phyloP scores from a whole-genome alignment of 2,888 invertebrate species.

The Fragum whitleyi region DNA sequence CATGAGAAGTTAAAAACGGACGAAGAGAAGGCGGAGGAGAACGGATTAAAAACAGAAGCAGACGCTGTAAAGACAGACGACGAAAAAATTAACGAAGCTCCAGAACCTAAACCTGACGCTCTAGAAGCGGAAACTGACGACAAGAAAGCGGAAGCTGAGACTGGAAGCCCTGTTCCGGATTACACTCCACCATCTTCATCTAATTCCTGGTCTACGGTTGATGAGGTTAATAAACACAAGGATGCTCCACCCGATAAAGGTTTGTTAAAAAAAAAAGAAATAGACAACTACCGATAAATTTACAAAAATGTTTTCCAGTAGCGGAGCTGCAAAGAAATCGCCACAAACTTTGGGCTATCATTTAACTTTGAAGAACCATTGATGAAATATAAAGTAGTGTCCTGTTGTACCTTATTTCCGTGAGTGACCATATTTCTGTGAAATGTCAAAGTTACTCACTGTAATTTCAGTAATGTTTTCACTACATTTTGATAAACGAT shows the following conservation, averaged over 20 bases:
- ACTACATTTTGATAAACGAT: no score
- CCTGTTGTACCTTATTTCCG: no score
- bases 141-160: slow-evolving; percentile 13
- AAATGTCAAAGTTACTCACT: no score
- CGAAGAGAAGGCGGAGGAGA: slow-evolving; percentile 14
- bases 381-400: no score
- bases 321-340: no score
- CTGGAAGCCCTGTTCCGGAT: slow-evolving; percentile 23
- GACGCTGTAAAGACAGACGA: slow-evolving; percentile 8
- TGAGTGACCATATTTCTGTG: no score
- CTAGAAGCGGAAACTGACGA: slow-evolving; percentile 22
- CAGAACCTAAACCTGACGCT: neutral
- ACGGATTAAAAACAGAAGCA: neutral
- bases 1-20: neutral
- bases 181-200: slow-evolving; percentile 31
- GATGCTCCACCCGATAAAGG: slow-evolving; percentile 5
- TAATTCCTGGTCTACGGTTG: slow-evolving; percentile 9
- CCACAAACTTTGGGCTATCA: no score
- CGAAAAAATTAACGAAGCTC: slow-evolving; percentile 17
- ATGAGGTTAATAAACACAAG: slow-evolving; percentile 23
- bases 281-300: no score
- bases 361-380: no score
- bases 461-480: no score
- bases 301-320: no score
- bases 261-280: no score